phyloP scores from a whole-genome alignment of 2,888 invertebrate genomes.

The Oasisia sp. region DNA sequence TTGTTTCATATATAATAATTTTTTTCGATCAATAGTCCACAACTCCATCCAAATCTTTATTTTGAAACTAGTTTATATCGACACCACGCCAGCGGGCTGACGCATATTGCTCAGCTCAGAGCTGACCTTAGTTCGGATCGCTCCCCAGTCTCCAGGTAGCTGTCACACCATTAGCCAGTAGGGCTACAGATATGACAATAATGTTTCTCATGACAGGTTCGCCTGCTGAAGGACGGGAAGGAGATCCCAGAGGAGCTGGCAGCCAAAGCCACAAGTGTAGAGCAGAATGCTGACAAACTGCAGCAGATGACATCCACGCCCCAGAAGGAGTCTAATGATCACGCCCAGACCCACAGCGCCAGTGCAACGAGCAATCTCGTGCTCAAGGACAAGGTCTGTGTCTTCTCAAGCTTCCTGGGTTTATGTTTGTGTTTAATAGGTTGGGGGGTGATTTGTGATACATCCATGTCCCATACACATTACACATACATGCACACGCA shows the following conservation, averaged over 20 bases:
- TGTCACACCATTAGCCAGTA: too few relatives aligned
- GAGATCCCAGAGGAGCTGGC: conserved; percentile 59
- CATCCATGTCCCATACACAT: background rate
- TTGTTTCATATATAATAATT: background rate
- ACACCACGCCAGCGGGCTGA: too few relatives aligned
- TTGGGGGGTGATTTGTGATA: background rate
- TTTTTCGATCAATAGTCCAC: background rate
- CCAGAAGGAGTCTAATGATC: conserved; percentile 23
- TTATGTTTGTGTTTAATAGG: background rate
- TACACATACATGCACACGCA: too few relatives aligned
- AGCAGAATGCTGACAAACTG: conserved; percentile 38
- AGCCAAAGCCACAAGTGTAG: conserved; percentile 44
- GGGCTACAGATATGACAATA: too few relatives aligned
- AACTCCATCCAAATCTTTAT: too few relatives aligned
- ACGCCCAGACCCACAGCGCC: conserved; percentile 22
- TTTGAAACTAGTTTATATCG: too few relatives aligned
- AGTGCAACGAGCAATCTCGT: conserved; percentile 35
- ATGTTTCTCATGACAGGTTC: conserved; percentile 70
- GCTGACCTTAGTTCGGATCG: too few relatives aligned
- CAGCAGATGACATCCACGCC: conserved; percentile 33
- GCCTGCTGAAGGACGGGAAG: conserved; percentile 62
- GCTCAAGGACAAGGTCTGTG: conserved; percentile 54
- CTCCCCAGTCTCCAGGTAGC: too few relatives aligned
- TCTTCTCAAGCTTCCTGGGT: background rate
- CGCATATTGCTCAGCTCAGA: too few relatives aligned